Evolutionary conservation across 2,113 vertebrate genomes (phyloP), one percentile per base, ranked within the genome.

Genomic region (Siphamia tubifer): DNA sequence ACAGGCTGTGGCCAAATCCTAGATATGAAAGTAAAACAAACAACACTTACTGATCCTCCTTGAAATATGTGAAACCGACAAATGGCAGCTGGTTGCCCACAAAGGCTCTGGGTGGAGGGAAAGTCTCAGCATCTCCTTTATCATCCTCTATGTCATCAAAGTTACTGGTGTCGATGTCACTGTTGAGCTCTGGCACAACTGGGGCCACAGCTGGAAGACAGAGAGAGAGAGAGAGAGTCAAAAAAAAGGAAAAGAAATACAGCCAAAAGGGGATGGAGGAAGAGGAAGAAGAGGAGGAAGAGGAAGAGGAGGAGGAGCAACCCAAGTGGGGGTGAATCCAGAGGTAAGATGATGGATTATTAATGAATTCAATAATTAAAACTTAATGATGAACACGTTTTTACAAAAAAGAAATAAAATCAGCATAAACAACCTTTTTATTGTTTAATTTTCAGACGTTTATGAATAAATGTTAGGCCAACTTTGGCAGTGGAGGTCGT

Each of bases 21-120:
- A 32, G 31, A 32, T 10, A 11, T 4, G 31, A 34, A 34, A 12
- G 7, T 11, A 34, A 34, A 4, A 16, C 10, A 53, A 8, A 36
- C 28, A 69, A 53, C 8, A 83, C 96, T 89, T 94, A 99, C 98
- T 98, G 92, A 86, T 98, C 94, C 28, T 99, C 96, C 83, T 95
- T 94, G 69, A 96, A 99, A 91, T 96, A 99, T 40, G 96, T 99
- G 90, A 99, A 99, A 82, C 96, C 97, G 71, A 99, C 91, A 76
- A 99, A 99, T 66, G 98, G 97, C 69, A 99, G 93, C 85, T 99
- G 98, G 89, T 99, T 99, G 87, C 98, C 98, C 81, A 95, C 95
- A 48, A 96, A 99, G 74, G 97, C 96, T 92, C 93, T 97, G 31
- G 98, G 96, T 39, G 94, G 90, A 40, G 96, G 94, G 66, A 99